Evolutionary conservation across 2,888 invertebrate species (phyloP).

Genomic region (Thyatira batis): DNA sequence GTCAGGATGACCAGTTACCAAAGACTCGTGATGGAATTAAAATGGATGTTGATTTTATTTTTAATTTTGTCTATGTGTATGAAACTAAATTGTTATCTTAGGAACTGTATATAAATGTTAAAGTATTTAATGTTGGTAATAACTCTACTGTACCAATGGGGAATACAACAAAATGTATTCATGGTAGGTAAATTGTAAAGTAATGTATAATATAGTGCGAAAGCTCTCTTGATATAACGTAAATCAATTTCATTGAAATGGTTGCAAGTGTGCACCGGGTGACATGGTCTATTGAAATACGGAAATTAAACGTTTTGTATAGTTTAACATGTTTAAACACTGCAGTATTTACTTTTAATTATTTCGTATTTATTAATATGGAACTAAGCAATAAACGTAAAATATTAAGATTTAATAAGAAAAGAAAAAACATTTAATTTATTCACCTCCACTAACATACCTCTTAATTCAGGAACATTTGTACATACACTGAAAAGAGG

Average conservation of each 20-base stretch:
- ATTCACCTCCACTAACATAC: background rate
- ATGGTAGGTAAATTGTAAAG: background rate
- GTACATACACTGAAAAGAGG: background rate
- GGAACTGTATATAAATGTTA: too few relatives aligned
- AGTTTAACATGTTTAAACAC: slow-evolving; percentile 64
- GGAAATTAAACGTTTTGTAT: slow-evolving; percentile 66
- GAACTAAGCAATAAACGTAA: background rate
- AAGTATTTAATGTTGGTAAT: too few relatives aligned
- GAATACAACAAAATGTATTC: too few relatives aligned
- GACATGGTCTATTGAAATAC: slow-evolving; percentile 38
- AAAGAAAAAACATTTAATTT: background rate
- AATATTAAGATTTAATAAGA: background rate
- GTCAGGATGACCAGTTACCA: too few relatives aligned
- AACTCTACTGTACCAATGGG: too few relatives aligned
- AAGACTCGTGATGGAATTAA: too few relatives aligned
- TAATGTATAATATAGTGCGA: background rate
- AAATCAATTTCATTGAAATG: slow-evolving; percentile 38
- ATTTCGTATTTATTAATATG: background rate
- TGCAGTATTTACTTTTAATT: slow-evolving; percentile 26
- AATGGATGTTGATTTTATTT: too few relatives aligned
- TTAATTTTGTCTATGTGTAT: too few relatives aligned
- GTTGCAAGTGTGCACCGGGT: slow-evolving; percentile 24
- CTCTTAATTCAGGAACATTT: slow-evolving; percentile 1
- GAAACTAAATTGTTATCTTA: too few relatives aligned
- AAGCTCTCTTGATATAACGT: slow-evolving; percentile 23